phyloP scores from a whole-genome alignment of 1,140 invertebrate genomes.

The Cotesia typhae region DNA sequence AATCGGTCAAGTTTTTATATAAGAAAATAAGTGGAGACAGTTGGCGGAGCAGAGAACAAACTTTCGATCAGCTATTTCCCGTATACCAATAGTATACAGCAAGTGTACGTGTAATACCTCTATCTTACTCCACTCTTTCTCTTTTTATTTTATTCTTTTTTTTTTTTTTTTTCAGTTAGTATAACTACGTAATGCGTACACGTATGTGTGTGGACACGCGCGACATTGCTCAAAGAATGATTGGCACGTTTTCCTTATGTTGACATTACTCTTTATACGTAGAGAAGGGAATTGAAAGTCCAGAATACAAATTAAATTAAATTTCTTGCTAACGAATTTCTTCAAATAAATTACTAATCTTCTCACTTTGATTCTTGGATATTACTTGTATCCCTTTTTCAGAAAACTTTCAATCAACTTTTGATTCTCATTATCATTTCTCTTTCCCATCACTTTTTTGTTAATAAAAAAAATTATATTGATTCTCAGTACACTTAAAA shows the following conservation, averaged over 20 bases:
- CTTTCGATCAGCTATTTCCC: conserved; percentile 24
- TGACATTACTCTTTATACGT: not conserved
- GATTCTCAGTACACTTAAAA: too few relatives aligned
- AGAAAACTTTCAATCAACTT: too few relatives aligned
- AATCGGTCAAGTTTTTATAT: conserved; percentile 6
- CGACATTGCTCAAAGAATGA: conserved; percentile 29
- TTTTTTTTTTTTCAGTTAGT: conserved; percentile 14
- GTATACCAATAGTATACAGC: not conserved
- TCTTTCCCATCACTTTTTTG: too few relatives aligned
- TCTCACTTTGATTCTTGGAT: not conserved
- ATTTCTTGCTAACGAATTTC: not conserved
- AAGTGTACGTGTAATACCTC: too few relatives aligned
- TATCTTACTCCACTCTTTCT: too few relatives aligned
- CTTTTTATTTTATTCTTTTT: not conserved
- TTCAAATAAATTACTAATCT: too few relatives aligned
- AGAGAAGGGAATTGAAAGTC: not conserved
- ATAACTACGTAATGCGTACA: conserved; percentile 10
- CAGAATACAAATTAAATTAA: not conserved
- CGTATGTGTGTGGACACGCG: conserved; percentile 22
- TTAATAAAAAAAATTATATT: too few relatives aligned
- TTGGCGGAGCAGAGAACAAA: conserved; percentile 9
- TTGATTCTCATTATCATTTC: too few relatives aligned
- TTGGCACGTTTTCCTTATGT: conserved; percentile 20
- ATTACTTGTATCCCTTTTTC: too few relatives aligned
- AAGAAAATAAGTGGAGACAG: conserved; percentile 19